A percentile compares a stretch with the other conserved stretches of the same genome.
Evolutionary conservation across 2,888 invertebrate genomes (phyloP).

Genomic region (Lamellibrachia satsuma): DNA sequence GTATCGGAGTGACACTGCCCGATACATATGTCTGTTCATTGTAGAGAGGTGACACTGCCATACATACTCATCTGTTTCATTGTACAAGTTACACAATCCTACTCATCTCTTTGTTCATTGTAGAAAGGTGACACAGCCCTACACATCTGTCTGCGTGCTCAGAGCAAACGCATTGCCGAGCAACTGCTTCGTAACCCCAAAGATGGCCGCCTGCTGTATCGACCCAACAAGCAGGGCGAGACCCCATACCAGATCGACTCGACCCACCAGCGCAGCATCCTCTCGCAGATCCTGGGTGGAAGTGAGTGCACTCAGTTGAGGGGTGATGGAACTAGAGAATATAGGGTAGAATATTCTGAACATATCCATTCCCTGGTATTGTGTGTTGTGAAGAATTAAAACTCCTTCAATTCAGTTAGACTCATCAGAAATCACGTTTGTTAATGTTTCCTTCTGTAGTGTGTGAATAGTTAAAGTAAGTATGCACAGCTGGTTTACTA

Average conservation of each 20-base stretch:
- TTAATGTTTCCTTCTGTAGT: no score
- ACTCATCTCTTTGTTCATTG: not conserved
- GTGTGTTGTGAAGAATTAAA: no score
- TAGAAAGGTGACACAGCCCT: conserved; percentile 89
- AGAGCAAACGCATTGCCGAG: conserved; percentile 82
- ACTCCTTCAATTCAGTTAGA: no score
- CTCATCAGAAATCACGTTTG: no score
- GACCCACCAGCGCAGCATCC: conserved; percentile 90
- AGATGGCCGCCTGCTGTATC: conserved; percentile 91
- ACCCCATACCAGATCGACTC: conserved; percentile 98
- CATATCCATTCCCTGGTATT: not conserved
- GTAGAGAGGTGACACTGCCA: not conserved
- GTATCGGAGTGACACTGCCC: no score
- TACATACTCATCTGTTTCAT: not conserved
- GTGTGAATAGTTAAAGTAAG: no score
- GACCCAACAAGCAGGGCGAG: conserved; percentile 92
- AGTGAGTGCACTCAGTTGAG: conserved; percentile 69
- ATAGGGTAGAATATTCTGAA: not conserved
- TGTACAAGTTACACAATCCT: not conserved
- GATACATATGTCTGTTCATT: not conserved
- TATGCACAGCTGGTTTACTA: no score
- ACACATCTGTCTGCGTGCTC: conserved; percentile 94
- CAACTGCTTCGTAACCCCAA: conserved; percentile 93
- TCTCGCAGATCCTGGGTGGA: conserved; percentile 95
- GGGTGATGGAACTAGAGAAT: not conserved